These are phyloP conservation scores for Euura saliciscinereae DNA, from an alignment of 1,140 invertebrate genomes.

Conservation along the genomic window DNA sequence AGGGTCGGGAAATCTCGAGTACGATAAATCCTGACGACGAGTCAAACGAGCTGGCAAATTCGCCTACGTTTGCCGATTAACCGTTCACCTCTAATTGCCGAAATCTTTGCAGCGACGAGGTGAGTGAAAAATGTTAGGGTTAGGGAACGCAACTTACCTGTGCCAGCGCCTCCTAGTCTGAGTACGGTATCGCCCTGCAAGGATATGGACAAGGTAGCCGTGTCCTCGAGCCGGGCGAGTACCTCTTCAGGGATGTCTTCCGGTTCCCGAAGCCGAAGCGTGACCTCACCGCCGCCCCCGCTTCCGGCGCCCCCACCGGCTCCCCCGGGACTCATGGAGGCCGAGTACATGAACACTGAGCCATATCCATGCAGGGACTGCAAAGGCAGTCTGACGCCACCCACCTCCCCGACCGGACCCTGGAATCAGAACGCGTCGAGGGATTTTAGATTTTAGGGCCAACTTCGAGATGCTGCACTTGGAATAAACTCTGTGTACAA, in stretches of 20 bases:
- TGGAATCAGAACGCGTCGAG: conserved; percentile 33
- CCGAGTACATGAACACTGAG: conserved; percentile 64
- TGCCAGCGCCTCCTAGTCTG: conserved; percentile 53
- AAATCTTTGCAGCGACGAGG: too few relatives aligned
- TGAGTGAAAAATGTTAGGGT: neutral
- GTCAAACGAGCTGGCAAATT: too few relatives aligned
- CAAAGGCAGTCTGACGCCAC: conserved; percentile 61
- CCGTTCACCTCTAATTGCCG: too few relatives aligned
- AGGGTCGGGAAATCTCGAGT: too few relatives aligned
- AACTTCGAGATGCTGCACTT: too few relatives aligned
- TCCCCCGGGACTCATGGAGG: conserved; percentile 56
- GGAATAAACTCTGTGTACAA: too few relatives aligned
- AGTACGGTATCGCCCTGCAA: conserved; percentile 58
- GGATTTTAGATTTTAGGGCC: neutral
- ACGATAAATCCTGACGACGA: too few relatives aligned
- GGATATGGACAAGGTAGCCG: conserved; percentile 60
- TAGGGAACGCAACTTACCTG: conserved; percentile 37
- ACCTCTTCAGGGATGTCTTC: conserved; percentile 61
- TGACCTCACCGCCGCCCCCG: conserved; percentile 56
- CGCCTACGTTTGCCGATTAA: too few relatives aligned
- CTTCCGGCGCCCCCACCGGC: conserved; percentile 46
- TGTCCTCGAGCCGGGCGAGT: conserved; percentile 60
- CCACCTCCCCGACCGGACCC: conserved; percentile 62
- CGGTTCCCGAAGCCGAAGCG: conserved; percentile 60
- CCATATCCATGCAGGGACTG: conserved; percentile 61